Evolutionary conservation across 2,888 invertebrate species (phyloP), one percentile per base, ranked within the genome.

Genomic region (Cephus pulcher): DNA sequence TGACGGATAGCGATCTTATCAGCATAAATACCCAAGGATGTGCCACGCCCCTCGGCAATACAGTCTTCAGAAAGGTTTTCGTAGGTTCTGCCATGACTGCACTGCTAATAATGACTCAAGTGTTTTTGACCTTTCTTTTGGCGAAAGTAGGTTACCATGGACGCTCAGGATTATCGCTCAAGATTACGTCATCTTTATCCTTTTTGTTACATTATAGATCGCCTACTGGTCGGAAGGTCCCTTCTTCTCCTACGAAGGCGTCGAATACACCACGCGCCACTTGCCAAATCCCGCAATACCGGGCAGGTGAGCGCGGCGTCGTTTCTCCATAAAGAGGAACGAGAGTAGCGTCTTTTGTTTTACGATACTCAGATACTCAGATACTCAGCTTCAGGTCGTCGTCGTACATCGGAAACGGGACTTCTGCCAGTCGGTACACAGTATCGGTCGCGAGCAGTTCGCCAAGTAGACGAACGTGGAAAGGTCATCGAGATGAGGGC

Each of bases 21-120:
- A 88, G 88, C 23, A 83, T 90, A 9, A 90, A 90, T 75, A 80
- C 79, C 35, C 75, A 80, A n/a, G 90, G 90, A 35, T 90, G 90
- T 75, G 84, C 87, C 1, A 78, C 76, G 76, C 78, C 87, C 34
- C 81, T 90, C 75, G 85, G 85, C 69, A 81, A 84, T 69, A 82
- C 87, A 40, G 82, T 90, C 71, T 79, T 85, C 1, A 88, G 87
- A 78, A 86, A 89, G 34, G 86, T 88, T 30, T 80, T 88, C 56
- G 81, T 88, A n/a, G 89, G 88, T 68, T 91, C 89, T 74, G 78
- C 86, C 33, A 86, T 90, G 86, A 90, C 89, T 0, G 83, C 84
- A 73, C 82, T 89, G 70, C 80, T 89, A 33, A 79, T 89, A 1
- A 56, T 86, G 71, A 85, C 85, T 30, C 90, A 90, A 79, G 77